These are phyloP conservation scores for Sericinus montela DNA, from an alignment of 2,888 invertebrate genomes.

Conservation along the genomic window DNA sequence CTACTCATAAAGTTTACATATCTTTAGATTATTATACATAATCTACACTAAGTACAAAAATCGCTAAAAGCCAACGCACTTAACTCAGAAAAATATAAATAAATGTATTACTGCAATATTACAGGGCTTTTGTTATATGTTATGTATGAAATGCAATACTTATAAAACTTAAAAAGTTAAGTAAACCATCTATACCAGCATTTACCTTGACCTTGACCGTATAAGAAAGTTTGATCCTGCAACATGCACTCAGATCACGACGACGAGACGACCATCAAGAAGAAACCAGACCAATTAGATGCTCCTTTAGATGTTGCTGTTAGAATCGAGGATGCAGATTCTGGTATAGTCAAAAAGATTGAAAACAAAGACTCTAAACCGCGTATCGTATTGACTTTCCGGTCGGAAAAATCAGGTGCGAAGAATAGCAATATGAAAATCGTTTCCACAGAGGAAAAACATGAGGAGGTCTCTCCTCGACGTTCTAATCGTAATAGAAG, in stretches of 20 bases:
- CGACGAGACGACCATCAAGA: slow-evolving; percentile 42
- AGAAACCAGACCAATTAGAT: slow-evolving; percentile 48
- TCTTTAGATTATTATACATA: no score
- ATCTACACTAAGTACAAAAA: no score
- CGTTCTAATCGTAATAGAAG: slow-evolving; percentile 55
- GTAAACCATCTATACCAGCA: not conserved
- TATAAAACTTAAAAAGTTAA: no score
- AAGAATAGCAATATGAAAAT: slow-evolving; percentile 76
- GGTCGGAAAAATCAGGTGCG: slow-evolving; percentile 79
- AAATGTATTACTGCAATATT: no score
- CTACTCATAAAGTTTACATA: no score
- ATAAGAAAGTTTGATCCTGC: slow-evolving; percentile 43
- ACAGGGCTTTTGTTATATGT: no score
- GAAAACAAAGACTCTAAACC: slow-evolving; percentile 72
- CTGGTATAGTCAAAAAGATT: slow-evolving; percentile 42
- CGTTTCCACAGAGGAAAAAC: slow-evolving; percentile 65
- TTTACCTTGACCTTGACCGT: slow-evolving; percentile 26
- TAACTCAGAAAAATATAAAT: no score
- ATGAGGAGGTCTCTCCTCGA: slow-evolving; percentile 55
- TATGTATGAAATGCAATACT: no score
- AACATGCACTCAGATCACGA: slow-evolving; percentile 60
- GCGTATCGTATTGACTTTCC: slow-evolving; percentile 80
- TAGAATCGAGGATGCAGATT: slow-evolving; percentile 46
- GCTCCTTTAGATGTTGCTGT: slow-evolving; percentile 40
- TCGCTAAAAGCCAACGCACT: no score